These are phyloP conservation scores for Protodeltote pygarga DNA, from an alignment of 2,888 invertebrate species.

Conservation along the genomic window DNA sequence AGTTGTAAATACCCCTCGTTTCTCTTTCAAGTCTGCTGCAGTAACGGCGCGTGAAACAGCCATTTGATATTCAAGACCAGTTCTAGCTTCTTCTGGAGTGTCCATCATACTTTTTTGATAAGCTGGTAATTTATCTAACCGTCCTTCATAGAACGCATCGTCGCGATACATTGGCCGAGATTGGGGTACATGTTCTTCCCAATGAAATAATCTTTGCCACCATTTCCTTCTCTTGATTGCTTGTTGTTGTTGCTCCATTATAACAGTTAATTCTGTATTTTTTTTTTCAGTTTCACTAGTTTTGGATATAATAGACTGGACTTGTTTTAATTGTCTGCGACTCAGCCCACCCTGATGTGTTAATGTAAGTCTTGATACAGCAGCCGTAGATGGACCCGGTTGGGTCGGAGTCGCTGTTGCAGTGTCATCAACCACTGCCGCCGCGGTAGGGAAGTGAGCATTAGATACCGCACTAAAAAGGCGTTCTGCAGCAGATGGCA, in stretches of 20 bases:
- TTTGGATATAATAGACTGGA: constrained; percentile 71
- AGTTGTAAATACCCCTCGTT: constrained; percentile 72
- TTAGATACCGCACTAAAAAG: constrained; percentile 61
- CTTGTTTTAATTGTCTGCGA: constrained; percentile 70
- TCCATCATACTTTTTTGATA: constrained; percentile 76
- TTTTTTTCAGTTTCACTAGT: constrained; percentile 56
- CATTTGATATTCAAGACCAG: constrained; percentile 79
- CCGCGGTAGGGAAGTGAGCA: constrained; percentile 75
- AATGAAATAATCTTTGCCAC: constrained; percentile 67
- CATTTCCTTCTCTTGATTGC: constrained; percentile 57
- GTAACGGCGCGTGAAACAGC: constrained; percentile 80
- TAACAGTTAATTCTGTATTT: constrained; percentile 56
- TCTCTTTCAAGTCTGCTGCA: constrained; percentile 70
- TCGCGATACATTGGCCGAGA: constrained; percentile 80
- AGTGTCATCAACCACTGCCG: constrained; percentile 66
- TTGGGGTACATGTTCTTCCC: constrained; percentile 73
- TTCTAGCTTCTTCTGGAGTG: constrained; percentile 58
- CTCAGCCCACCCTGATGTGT: constrained; percentile 69
- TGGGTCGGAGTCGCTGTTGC: constrained; percentile 40
- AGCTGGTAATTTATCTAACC: constrained; percentile 65
- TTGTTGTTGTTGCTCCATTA: constrained; percentile 41
- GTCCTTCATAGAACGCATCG: constrained; percentile 78
- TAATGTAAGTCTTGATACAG: constrained; percentile 66
- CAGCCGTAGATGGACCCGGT: constrained; percentile 66
- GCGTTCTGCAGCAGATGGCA: constrained; percentile 58